These are phyloP conservation scores for Puffinus mauretanicus DNA, from an alignment of 2,113 vertebrate genomes.

Conservation along the genomic window DNA sequence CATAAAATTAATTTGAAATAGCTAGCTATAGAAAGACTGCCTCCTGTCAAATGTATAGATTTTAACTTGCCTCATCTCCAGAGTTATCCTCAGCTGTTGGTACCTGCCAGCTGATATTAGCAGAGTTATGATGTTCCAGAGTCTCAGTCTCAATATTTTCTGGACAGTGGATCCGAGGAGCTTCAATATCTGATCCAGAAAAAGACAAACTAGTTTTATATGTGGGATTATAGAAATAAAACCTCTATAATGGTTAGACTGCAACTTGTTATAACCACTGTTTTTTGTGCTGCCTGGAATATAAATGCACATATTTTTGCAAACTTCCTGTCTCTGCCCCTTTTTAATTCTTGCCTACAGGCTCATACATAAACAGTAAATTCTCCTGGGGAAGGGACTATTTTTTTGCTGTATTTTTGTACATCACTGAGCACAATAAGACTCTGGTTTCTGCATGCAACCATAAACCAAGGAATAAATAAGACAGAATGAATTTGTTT, in stretches of 20 bases:
- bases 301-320: not conserved
- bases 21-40: not conserved
- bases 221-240: not conserved
- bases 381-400: not conserved
- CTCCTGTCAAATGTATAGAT: not conserved
- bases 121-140: slow-evolving; percentile 84
- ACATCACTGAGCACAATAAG: not conserved
- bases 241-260: not conserved
- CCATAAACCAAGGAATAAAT: not conserved
- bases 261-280: not conserved
- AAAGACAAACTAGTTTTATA: not conserved
- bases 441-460: not conserved
- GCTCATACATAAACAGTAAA: not conserved
- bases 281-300: not conserved
- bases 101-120: slow-evolving; percentile 85
- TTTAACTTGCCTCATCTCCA: slow-evolving; percentile 82
- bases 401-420: not conserved
- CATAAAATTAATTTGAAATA: not conserved
- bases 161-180: slow-evolving; percentile 87
- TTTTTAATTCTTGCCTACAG: not conserved
- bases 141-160: slow-evolving; percentile 80
- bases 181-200: slow-evolving; percentile 82
- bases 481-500: not conserved
- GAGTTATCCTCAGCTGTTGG: slow-evolving; percentile 88
- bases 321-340: not conserved